These are phyloP conservation scores for Pavo muticus DNA, from an alignment of 2,113 vertebrate species.

Conservation along the genomic window DNA sequence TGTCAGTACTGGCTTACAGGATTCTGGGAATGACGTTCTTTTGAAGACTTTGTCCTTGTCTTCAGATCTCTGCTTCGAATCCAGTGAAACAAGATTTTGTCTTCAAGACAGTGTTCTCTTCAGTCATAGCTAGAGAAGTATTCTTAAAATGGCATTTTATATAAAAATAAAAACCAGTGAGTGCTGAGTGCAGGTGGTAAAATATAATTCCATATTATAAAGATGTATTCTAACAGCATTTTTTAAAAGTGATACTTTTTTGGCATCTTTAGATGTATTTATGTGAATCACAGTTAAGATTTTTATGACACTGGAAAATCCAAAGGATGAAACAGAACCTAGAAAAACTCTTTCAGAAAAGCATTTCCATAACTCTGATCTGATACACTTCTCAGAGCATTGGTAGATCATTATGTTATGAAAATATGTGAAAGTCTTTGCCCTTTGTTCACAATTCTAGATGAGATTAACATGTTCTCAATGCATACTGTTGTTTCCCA, in stretches of 20 bases:
- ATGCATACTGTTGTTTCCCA: neutral
- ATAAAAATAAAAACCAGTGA: neutral
- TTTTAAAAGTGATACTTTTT: neutral
- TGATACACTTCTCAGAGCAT: neutral
- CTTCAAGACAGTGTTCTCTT: neutral
- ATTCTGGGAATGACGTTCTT: fast-evolving
- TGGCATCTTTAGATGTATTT: neutral
- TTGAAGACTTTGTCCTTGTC: neutral
- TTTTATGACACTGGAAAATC: neutral
- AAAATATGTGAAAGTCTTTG: neutral
- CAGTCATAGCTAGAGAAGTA: neutral
- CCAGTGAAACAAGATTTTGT: neutral
- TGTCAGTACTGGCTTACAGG: neutral
- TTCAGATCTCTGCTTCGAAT: neutral
- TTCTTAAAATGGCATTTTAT: neutral
- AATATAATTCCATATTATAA: neutral
- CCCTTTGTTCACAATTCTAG: neutral
- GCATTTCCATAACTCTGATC: neutral
- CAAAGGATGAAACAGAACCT: neutral
- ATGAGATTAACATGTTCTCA: neutral
- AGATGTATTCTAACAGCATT: fast-evolving
- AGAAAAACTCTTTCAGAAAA: neutral
- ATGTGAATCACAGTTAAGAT: neutral
- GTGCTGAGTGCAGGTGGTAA: neutral
- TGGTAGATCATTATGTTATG: neutral